Base-by-base conservation (phyloP, 2,888 invertebrate genomes). In the Vesta saturnalis region DNA sequence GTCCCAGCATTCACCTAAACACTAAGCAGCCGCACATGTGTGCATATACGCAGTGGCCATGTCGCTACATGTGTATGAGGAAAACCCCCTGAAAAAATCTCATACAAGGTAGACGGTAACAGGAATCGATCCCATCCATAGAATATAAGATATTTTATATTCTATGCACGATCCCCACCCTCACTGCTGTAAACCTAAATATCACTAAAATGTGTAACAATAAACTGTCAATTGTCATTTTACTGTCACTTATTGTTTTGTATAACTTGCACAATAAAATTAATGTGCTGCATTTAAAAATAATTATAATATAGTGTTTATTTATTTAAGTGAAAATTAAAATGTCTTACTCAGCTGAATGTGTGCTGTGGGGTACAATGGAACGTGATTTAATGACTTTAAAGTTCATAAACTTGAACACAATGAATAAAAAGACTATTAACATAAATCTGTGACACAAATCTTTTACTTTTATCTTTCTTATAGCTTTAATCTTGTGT, bases 391-490 rank as follows among this genome's bases (percentile, higher is more conserved):
- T 58, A 16, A 64, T 16, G 14, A 65, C 30, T 18, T 3, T 12
- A n/a, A 61, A 57, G 46, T 61, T 35, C 21, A 61, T 52, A 57
- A 65, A 65, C 65, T 65, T 46, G 43, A 61, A 65, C 57, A 46
- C 30, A n/a, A 54, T 60, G 43, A 58, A 61, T 59, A 69, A 69
- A 59, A 52, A 60, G 63, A 69, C 69, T 69, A 69, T 60, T 56
- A 59, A 22, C 15, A 66, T 59, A 60, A 63, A 60, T 46, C 62
- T 69, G 69, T 69, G 69, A 69, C 39, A 10, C 39, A 39, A 23
- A 23, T 61, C 18, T 58, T 19, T 43, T 35, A 55, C 35, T 55
- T 35, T 14, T 47, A 22, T 58, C 55, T 57, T 55, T 66, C 57
- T 67, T 59, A 19, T 60, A 65, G 54, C 54, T 54, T 23, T 59